Base-by-base conservation (phyloP, 2,888 invertebrate genomes). In the Tetranychus truncatus region DNA sequence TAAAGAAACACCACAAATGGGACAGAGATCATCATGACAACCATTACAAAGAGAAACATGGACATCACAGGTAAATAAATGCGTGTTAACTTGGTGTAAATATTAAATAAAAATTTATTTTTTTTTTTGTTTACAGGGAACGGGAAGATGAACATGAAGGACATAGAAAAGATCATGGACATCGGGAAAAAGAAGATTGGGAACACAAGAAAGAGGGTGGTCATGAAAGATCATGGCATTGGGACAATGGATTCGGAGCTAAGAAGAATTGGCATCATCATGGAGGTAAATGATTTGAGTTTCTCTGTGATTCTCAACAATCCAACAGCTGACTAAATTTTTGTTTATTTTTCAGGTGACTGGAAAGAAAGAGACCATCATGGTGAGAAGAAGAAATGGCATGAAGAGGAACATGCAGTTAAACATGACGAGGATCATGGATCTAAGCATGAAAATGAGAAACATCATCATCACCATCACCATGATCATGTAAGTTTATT, bases 231-330 rank as follows among this genome's bases (percentile, higher is more conserved):
- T 24, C 69, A 1, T 69, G 69, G 69, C 69, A 69, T 8, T 69
- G 69, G 69, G 69, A 69, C 34, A 69, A 69, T 69, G 69, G 69
- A 69, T 69, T 24, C 34, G 69, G 69, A 18, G 34, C 20, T 20
- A 69, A 69, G 69, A 69, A 69, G 20, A 21, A 20, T 24, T 69
- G 69, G 69, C 20, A 69, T 69, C 69, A 69, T 69, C 69, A 69
- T 69, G 69, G 69, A 55, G 55, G 55, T 55, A 55, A 55, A 5
- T 55, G 0, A 6, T 1, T 55, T 69, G 24, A 21, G 9, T 7
- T 69, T 69, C 11, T 20, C 1, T 18, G 6, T 69, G 11, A 8
- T 69, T 24, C n/a, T 21, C 18, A 65, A 65, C n/a, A 1, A 34
- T 55, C 55, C 5, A 55, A 2, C 55, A 55, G 1, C 34, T 69